Base-by-base conservation (phyloP, 2,797 vertebrate genomes). In the Rallus crepitans region DNA sequence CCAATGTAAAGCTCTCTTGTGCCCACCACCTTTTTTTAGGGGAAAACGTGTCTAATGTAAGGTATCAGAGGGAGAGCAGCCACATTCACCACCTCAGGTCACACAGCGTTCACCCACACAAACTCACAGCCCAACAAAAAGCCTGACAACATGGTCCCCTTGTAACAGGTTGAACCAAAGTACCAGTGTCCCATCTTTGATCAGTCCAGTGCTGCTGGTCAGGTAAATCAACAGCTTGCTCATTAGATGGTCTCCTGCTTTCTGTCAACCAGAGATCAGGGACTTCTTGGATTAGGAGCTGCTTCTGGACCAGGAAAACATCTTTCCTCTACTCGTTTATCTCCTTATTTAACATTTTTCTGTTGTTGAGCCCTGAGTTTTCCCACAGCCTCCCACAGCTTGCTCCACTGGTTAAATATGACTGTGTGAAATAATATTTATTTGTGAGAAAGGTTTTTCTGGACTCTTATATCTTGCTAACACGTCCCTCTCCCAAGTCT, bases 1-100 rank as follows among this genome's bases (percentile, higher is more conserved):
- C 56, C 11, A 12, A 25, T 6, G 1, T 7, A 42, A 2, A 7
- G 30, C 37, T 52, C 11, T 5, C 50, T 6, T 6, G 6, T 1
- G 2, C n/a, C 37, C 7, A 57, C 18, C 0, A 4, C n/a, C 7
- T 14, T 56, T 66, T 66, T 57, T 35, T 42, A 61, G 27, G 13
- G 24, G 35, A 39, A 80, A 87, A 85, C 14, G 25, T 6, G 6
- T 60, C 31, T 52, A 60, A 53, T 1, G 0, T 13, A 4, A 37
- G 30, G 28, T 45, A n/a, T 70, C 37, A 30, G 66, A 42, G 42
- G 35, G 35, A 15, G 6, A 87, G 40, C 7, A 20, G 35, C 57
- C 47, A 31, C 3, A 0, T 73, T 45, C 42, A 10, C n/a, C 37
- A 42, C 20, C 27, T 68, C 78, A 33, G 33, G 27, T 59, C n/a